Conservation (phyloP, 2,113 vertebrate species). For the Gymnogyps californianus region DNA sequence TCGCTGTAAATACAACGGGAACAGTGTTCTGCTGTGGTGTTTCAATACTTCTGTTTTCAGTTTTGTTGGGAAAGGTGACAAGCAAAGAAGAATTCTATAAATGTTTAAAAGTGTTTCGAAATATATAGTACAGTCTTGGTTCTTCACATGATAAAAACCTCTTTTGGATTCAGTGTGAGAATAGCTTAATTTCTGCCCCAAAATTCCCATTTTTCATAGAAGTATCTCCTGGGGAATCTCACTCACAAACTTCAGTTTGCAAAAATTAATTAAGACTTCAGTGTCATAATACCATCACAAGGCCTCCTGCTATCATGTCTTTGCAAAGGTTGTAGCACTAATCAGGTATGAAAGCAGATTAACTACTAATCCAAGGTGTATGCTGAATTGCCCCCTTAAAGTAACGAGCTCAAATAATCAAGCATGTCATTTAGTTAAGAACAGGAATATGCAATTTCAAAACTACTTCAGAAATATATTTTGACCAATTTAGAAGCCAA, state of each 20-base stretch:
- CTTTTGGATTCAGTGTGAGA: not conserved
- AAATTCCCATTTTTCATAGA: not conserved
- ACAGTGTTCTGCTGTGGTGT: not conserved
- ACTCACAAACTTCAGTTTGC: not conserved
- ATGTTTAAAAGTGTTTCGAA: not conserved
- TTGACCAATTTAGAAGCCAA: not conserved
- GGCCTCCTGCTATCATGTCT: not conserved
- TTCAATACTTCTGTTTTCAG: not conserved
- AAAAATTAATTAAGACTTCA: not conserved
- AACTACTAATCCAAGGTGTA: not conserved
- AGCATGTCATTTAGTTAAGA: not conserved
- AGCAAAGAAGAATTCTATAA: not conserved
- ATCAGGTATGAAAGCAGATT: constrained; percentile 5
- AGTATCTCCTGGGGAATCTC: not conserved
- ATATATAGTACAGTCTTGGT: not conserved
- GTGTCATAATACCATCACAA: not conserved
- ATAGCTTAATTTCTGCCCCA: not conserved
- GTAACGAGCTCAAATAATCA: not conserved
- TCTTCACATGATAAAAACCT: not conserved
- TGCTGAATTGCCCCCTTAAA: not conserved
- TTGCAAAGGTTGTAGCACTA: constrained; percentile 6
- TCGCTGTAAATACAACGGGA: not conserved
- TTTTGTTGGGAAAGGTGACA: not conserved
- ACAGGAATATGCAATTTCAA: not conserved
- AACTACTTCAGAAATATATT: not conserved